Base-by-base conservation (phyloP, 2,113 vertebrate genomes). In the Tychaedon coryphoeus region DNA sequence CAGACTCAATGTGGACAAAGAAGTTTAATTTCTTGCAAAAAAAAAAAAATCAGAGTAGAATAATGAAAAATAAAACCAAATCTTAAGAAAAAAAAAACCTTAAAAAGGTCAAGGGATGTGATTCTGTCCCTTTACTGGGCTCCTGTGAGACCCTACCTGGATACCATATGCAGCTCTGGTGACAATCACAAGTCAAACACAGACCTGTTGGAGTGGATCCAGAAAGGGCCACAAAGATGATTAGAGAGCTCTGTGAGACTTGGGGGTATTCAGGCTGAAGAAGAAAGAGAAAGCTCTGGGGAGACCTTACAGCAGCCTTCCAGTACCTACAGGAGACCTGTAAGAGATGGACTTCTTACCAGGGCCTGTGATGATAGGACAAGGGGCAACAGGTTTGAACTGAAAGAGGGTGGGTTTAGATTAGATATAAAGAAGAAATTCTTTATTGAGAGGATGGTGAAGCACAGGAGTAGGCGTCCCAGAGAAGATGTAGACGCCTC, bases 1-100 rank as follows among this genome's bases (percentile, higher is more conserved):
- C 19, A 36, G 26, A 53, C 38, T 60, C 0, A 0, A 43, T 2
- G 1, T 42, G 33, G 22, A 36, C 17, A 86, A 67, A 51, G 38
- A 86, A 76, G 20, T 43, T 50, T 26, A 33, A 67, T 60, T 36
- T 51, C 33, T 51, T 51, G 54, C 5, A 23, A 48, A 57, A 73
- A 65, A 50, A n/a, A n/a, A n/a, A 51, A 69, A 45, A 18, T 14
- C 26, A 45, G 53, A 33, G 26, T 33, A 33, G 38, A 76, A 45
- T 26, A 51, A 43, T 19, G 38, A 86, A 23, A 69, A 77, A 53
- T 60, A 45, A 60, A 77, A 60, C 4, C 33, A 69, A 76, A 23
- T 22, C 26, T 60, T 33, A n/a, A 36, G 36, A 36, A 53, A 58
- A 58, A 60, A 69, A 6, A 69, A 6, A 2, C 2, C 47, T 48